Conservation (phyloP, 2,113 vertebrate genomes). For the Seriola rivoliana region DNA sequence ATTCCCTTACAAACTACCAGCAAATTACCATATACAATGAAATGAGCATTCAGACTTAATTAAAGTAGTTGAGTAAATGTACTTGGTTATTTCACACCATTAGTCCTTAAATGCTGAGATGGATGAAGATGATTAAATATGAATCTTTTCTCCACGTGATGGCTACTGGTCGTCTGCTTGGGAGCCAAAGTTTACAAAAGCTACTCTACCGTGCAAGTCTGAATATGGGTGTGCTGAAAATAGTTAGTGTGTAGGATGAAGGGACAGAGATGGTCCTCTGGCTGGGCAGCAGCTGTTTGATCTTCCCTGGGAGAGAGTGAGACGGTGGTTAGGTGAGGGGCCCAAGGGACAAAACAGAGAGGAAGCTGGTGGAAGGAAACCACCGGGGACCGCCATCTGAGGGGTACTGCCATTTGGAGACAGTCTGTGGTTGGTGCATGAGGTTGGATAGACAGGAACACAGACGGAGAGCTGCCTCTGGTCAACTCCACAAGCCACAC, state of each 20-base stretch:
- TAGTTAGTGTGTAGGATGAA: constrained; percentile 62
- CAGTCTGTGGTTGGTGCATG: constrained; percentile 58
- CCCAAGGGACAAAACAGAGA: constrained; percentile 50
- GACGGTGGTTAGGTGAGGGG: constrained; percentile 75
- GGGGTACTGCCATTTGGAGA: constrained; percentile 57
- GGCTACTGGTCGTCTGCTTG: constrained; percentile 38
- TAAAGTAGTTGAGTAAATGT: not conserved
- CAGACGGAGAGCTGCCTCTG: constrained; percentile 44
- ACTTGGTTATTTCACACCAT: not conserved
- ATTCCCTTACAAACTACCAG: not conserved
- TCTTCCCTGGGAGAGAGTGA: constrained; percentile 55
- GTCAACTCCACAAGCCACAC: constrained; percentile 46
- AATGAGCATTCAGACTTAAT: not conserved
- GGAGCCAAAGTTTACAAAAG: constrained; percentile 58
- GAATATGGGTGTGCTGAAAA: constrained; percentile 64
- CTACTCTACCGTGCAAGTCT: constrained; percentile 44
- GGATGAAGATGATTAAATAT: constrained; percentile 18
- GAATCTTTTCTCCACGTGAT: constrained; percentile 22
- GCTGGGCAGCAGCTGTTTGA: constrained; percentile 64
- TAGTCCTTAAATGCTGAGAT: constrained; percentile 1
- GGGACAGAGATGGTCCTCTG: constrained; percentile 63
- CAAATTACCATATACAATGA: too few relatives aligned
- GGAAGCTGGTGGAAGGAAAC: constrained; percentile 62
- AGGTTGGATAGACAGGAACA: constrained; percentile 57
- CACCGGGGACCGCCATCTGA: constrained; percentile 59